Base-by-base conservation (phyloP, 2,797 vertebrate genomes). In the Benthosema pterotum region DNA sequence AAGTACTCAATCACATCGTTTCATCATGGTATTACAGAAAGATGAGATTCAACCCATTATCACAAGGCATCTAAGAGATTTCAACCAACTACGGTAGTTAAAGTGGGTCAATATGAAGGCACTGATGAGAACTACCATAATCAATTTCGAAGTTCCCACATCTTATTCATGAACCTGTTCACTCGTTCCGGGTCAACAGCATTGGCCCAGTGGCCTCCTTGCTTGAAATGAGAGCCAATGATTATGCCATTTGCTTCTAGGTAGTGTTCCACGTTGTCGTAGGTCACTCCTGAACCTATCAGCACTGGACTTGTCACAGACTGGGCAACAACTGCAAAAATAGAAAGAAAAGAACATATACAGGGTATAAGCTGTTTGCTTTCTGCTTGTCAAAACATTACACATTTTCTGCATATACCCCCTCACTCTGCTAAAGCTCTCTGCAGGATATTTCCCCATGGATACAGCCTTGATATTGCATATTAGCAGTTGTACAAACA, bases 161-260 rank as follows among this genome's bases (percentile, higher is more conserved):
- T 86, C 62, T 91, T 92, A 1, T 75, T 88, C 93, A 97, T 94
- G 73, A 97, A 95, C 55, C 71, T 89, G 73, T 84, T 88, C n/a
- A 96, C 93, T 47, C 68, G 62, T 64, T 93, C 87, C 0, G 82
- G 82, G 77, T 94, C 92, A 2, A 95, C 82, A 0, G 22, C 57
- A 9, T 92, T 92, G 78, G 90, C 90, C 95, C 95, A 96, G 74
- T 91, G 82, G 28, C 95, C 94, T 3, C 60, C 87, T 65, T 79
- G 83, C 85, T 97, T 97, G 76, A 97, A 97, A 78, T 96, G 87
- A 0, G 94, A 97, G 42, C 95, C 95, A 43, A 96, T 75, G 68
- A 96, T 95, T 63, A 96, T 69, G 16, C 90, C 94, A 0, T 80
- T 89, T 59, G 95, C 93, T 25, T 86, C 81, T 4, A 94, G 63